Evolutionary conservation across 1,140 invertebrate genomes (phyloP), one percentile per base, ranked within the genome.

Genomic region (Coptotermes formosanus): DNA sequence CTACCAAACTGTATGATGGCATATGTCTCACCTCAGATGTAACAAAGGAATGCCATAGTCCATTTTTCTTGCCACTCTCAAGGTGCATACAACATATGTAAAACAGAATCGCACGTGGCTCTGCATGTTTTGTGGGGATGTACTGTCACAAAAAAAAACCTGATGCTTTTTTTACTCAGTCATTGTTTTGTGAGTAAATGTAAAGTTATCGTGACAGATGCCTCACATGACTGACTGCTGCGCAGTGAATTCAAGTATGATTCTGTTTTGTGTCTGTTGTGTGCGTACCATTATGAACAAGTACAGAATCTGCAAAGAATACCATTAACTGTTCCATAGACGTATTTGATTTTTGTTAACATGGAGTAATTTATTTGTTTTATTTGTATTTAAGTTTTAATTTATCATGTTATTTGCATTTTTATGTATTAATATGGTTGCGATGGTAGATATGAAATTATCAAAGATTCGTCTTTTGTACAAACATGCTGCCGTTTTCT

Each of bases 371-470:
- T 86, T 86, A 86, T 86, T 86, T 86, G 86, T 86, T 86, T 86
- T 86, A 86, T 86, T 86, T 86, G 86, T 86, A 86, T 86, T 86
- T 86, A 86, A 86, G 82, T 86, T 86, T 86, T 86, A 86, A 86
- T 86, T 86, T 86, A 86, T 86, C 82, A 69, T 86, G 86, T 86
- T 86, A 84, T 84, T 52, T 84, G 83, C 52, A 52, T 84, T 45
- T 84, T 84, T 84, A 84, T 84, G 83, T 52, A 84, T 84, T 84
- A 11, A 52, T 7, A 59, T 48, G 30, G 83, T 23, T 84, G 45
- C 83, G 30, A 84, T 59, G 43, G 52, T 14, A 48, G 45, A 75
- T 75, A 30, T 7, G n/a, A 14, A 75, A 75, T 75, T 75, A 30
- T 75, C 64, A 30, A 55, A 55, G 3, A 55, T 55, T 16, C 52